phyloP scores from a whole-genome alignment of 2,888 invertebrate species.

The Macroteleia sp. region DNA sequence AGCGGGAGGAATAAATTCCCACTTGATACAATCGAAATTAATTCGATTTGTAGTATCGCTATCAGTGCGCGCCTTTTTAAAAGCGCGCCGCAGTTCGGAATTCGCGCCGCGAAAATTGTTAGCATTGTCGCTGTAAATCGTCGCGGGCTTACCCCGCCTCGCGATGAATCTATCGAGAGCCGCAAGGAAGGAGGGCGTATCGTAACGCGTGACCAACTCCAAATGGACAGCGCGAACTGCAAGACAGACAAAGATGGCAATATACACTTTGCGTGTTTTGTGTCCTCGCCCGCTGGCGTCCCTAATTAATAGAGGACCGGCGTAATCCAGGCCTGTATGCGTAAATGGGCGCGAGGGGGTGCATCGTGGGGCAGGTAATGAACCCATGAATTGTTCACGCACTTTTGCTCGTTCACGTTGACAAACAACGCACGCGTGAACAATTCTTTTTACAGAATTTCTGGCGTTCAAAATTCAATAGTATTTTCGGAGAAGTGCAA shows the following conservation, averaged over 20 bases:
- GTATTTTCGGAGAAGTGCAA: neutral
- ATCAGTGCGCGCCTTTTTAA: neutral
- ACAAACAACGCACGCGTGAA: neutral
- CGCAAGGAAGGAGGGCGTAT: neutral
- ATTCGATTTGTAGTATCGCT: no score
- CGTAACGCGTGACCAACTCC: constrained; percentile 8
- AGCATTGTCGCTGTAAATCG: constrained; percentile 5
- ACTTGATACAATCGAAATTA: no score
- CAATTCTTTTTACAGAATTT: neutral
- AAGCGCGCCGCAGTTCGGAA: neutral
- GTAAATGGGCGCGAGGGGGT: neutral
- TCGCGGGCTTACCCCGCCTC: neutral
- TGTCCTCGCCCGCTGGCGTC: neutral
- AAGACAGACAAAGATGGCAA: no score
- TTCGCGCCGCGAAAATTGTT: constrained; percentile 12
- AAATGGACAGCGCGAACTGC: neutral
- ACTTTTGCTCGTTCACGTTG: no score
- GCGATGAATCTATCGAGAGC: constrained; percentile 1
- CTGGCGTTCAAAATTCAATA: neutral
- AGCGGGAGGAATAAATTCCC: neutral
- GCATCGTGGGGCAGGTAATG: neutral
- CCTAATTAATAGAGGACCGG: neutral
- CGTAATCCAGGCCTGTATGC: neutral
- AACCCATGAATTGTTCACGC: neutral
- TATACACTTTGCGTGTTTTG: no score